phyloP scores from a whole-genome alignment of 2,797 vertebrate genomes.

The Notolepis coatsorum region DNA sequence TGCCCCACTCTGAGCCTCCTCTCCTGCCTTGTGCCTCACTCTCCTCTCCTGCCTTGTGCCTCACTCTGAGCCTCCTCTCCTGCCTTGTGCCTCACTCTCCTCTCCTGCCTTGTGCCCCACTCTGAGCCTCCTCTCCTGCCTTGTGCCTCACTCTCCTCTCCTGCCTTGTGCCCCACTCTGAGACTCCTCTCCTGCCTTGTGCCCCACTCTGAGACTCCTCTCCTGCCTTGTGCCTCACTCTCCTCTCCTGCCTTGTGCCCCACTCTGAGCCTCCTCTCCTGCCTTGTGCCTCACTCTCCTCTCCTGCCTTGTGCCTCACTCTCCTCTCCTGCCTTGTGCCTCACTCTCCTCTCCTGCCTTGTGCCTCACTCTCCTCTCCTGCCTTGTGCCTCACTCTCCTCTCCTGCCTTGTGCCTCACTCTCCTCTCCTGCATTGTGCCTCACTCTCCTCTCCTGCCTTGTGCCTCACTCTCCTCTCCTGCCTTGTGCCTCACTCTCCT shows the following conservation, averaged over 20 bases:
- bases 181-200: not conserved
- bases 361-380: conserved; percentile 16
- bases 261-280: not conserved
- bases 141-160: no score
- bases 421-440: not conserved
- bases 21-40: not conserved
- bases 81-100: no score
- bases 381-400: no score
- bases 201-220: conserved; percentile 19
- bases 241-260: not conserved
- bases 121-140: no score
- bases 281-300: not conserved
- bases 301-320: no score
- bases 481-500: not conserved
- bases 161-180: not conserved
- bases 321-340: no score
- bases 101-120: no score
- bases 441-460: no score
- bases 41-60: not conserved
- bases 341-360: not conserved
- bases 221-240: no score
- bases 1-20: not conserved
- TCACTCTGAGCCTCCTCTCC: not conserved
- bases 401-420: not conserved
- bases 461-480: no score